Evolutionary conservation across 2,113 vertebrate genomes (phyloP), one percentile per base, ranked within the genome.

Genomic region (Corvus moneduloides): DNA sequence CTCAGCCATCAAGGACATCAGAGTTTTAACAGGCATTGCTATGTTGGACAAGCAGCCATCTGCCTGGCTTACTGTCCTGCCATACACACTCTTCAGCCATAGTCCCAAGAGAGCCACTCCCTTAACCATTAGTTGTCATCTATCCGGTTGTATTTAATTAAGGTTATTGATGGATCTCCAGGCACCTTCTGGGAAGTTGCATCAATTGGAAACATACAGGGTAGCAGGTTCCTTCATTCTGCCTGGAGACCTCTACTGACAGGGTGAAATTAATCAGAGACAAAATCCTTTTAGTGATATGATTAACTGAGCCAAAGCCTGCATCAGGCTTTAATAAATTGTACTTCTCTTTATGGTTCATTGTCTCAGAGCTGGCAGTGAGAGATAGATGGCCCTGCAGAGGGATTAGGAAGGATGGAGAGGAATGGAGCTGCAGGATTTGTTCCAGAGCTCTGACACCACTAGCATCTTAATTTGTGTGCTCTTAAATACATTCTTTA

Each of bases 231-330:
- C 67, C 59, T 83, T 91, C 61, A 21, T 76, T 89, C 68, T 92
- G 48, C 68, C 63, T 11, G 8, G 86, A 93, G 83, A 94, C 86
- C 21, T 80, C 74, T 92, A 8, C 41, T 93, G 84, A 85, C 67
- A 66, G 30, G 33, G 15, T 77, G 49, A 87, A 91, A 96, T 95
- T 92, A 88, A 96, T 96, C 74, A 86, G 81, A 92, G 55, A 59
- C 21, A 92, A 87, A 96, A 95, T 67, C 77, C 92, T 97, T 97
- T 96, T 97, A 96, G 90, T 83, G 88, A 72, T 94, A 63, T 1
- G 30, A 76, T 52, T 41, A 78, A 71, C 93, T 89, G 91, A 94
- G 93, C 95, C 94, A 96, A 96, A 87, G 43, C 56, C 12, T 62
- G 6, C 20, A 2, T 78, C 62, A 61, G 63, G 52, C 62, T 88